A percentile compares a stretch with the other conserved stretches of the same genome.
Conservation (phyloP, 2,797 vertebrate species). For the Geotrypetes seraphini region DNA sequence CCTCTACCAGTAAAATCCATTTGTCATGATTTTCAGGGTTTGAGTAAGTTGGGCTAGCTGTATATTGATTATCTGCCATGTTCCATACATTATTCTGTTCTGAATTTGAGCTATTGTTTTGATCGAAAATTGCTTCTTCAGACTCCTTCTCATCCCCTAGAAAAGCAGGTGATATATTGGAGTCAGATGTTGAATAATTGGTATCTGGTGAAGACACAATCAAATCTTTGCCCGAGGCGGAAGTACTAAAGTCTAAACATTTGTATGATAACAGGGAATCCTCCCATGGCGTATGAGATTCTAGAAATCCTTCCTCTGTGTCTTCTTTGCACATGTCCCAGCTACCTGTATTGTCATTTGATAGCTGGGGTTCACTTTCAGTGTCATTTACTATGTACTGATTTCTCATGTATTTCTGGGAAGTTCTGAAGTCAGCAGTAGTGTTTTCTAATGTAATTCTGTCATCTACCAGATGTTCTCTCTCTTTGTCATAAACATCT, state of each 20-base stretch:
- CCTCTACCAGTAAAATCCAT: conserved; percentile 21
- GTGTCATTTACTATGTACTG: not conserved
- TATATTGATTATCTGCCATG: conserved; percentile 1
- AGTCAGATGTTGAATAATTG: conserved; percentile 64
- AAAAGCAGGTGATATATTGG: conserved; percentile 50
- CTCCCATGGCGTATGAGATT: conserved; percentile 45
- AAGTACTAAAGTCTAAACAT: conserved; percentile 35
- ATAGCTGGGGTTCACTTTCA: conserved; percentile 9
- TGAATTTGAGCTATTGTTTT: not conserved
- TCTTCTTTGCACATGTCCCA: conserved; percentile 45
- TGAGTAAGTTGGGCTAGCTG: conserved; percentile 13
- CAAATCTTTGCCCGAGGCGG: conserved; percentile 39
- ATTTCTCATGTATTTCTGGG: no score
- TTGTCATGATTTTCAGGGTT: conserved; percentile 6
- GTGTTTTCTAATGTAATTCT: conserved; percentile 11
- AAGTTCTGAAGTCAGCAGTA: conserved; percentile 14
- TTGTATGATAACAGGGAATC: conserved; percentile 50
- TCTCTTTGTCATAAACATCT: conserved; percentile 24
- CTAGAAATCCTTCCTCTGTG: conserved; percentile 19
- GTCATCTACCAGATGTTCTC: conserved; percentile 7
- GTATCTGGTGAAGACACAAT: conserved; percentile 57
- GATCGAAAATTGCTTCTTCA: conserved; percentile 16
- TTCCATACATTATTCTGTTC: not conserved
- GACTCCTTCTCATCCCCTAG: conserved; percentile 43
- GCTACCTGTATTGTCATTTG: conserved; percentile 28